Evolutionary conservation across 1,140 invertebrate genomes (phyloP).

Genomic region (Drosophila sulfurigaster): DNA sequence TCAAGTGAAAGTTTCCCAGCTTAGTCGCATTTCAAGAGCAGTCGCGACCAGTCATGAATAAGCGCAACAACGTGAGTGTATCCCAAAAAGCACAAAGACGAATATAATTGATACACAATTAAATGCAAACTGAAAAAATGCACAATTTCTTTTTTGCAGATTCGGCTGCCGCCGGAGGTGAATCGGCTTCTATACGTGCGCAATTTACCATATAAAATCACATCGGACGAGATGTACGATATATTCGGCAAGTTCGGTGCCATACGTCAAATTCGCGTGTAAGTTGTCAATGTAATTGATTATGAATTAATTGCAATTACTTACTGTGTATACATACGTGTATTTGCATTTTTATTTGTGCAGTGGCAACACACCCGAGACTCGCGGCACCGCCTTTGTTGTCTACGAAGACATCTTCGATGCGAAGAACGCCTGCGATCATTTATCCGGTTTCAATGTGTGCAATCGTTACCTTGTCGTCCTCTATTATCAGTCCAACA

Average conservation of each 20-base stretch:
- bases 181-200: constrained; percentile 98
- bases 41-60: constrained; percentile 74
- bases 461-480: constrained; percentile 99
- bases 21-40: constrained; percentile 65
- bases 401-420: constrained; percentile 99
- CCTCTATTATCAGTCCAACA: constrained; percentile 97
- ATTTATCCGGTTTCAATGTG: constrained; percentile 99
- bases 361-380: constrained; percentile 98
- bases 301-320: constrained; percentile 22
- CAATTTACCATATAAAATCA: constrained; percentile 99
- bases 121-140: constrained; percentile 12
- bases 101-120: constrained; percentile 39
- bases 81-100: constrained; percentile 7
- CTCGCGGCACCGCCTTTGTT: constrained; percentile 99
- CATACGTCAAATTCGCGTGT: constrained; percentile 99
- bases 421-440: constrained; percentile 99
- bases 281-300: constrained; percentile 85
- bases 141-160: constrained; percentile 86
- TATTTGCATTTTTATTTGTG: background rate
- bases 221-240: constrained; percentile 99
- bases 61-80: constrained; percentile 81
- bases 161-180: constrained; percentile 98
- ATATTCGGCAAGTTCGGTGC: constrained; percentile 99
- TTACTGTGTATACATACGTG: background rate
- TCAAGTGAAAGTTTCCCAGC: constrained; percentile 70